phyloP scores from a whole-genome alignment of 2,797 vertebrate genomes.

The Falco columbarius region DNA sequence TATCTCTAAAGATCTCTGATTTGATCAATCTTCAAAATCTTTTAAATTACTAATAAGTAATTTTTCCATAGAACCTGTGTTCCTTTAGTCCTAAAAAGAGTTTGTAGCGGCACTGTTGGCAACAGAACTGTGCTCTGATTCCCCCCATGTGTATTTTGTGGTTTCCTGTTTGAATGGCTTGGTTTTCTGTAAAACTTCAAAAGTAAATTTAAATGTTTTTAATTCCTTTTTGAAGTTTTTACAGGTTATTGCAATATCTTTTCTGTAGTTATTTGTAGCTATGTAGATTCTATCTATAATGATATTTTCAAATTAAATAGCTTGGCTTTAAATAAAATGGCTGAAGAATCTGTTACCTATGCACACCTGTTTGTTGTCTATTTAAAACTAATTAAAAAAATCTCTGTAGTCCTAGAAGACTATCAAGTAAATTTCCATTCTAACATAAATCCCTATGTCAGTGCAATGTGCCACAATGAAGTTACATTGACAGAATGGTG shows the following conservation, averaged over 20 bases:
- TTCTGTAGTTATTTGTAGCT: not conserved
- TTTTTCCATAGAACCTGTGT: not conserved
- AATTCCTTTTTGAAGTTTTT: not conserved
- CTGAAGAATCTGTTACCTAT: not conserved
- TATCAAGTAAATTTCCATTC: not conserved
- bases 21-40: not conserved
- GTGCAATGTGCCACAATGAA: not conserved
- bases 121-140: not conserved
- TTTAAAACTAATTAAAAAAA: not conserved
- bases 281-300: not conserved
- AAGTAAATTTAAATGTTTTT: not conserved
- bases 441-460: not conserved
- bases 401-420: not conserved
- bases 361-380: not conserved
- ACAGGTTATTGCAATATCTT: not conserved
- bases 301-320: not conserved
- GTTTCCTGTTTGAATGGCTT: not conserved
- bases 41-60: not conserved
- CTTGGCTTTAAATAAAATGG: not conserved
- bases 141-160: not conserved
- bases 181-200: not conserved
- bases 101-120: not conserved
- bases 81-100: not conserved
- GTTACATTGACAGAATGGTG: not conserved
- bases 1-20: not conserved